Evolutionary conservation across 2,113 vertebrate species (phyloP), one percentile per base, ranked within the genome.

Genomic region (Origma solitaria): DNA sequence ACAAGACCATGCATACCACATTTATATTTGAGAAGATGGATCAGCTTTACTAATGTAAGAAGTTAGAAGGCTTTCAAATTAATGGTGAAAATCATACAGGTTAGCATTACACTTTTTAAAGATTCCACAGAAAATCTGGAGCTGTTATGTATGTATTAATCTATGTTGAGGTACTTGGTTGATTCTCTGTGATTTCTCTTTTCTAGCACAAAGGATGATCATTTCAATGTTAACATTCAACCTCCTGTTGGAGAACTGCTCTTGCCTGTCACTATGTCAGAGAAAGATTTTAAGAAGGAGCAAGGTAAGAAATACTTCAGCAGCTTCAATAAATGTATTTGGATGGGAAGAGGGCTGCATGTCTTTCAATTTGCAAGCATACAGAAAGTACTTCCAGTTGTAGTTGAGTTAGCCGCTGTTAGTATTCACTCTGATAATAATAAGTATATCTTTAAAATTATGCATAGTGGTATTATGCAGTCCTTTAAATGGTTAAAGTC

Each of bases 221-320:
- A 97, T 94, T 99, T 99, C 97, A 98, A 18, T 86, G 99, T 99
- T 95, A 98, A 86, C 81, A 98, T 99, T 96, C 99, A 99, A 15
- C 99, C 99, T 18, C 98, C 98, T 50, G 98, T 99, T 85, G 99
- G 99, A 95, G 99, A 99, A 73, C 97, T 99, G 27, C 96, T 99
- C 45, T 98, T 98, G 95, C 98, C 99, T 86, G 98, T 98, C 75
- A 98, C 97, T 92, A 98, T 99, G 98, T 98, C 98, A 27, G 98
- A 99, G 87, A 98, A 98, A 61, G 99, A 99, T 95, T 99, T 99
- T 94, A 98, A 96, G 97, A 98, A 97, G 95, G 98, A 99, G 78
- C 99, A 99, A 98, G 98, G 99, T 99, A 93, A 98, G 98, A 89
- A 86, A 68, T 87, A 72, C 5, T 86, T 94, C 72, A 77, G 21